Percentiles rank a stretch among this genome's conserved stretches.
Conservation (phyloP, 2,113 vertebrate species). For the Grallaria varia region DNA sequence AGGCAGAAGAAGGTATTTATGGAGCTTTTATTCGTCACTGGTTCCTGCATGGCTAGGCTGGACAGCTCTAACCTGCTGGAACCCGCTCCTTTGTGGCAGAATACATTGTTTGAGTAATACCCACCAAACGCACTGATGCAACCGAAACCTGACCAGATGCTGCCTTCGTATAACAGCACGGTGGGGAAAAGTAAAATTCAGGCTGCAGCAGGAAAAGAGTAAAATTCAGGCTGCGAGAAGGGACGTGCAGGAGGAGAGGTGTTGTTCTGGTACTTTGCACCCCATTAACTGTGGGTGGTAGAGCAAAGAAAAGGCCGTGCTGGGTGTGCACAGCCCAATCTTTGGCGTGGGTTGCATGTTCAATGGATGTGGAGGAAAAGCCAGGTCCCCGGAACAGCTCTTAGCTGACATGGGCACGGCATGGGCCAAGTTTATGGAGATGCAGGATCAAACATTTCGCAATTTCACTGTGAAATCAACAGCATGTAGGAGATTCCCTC, state of each 20-base stretch:
- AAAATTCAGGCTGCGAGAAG: not conserved
- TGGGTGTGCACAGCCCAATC: not conserved
- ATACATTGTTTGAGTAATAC: not conserved
- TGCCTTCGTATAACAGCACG: not conserved
- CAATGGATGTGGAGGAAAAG: not conserved
- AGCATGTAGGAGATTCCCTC: not conserved
- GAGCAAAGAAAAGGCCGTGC: not conserved
- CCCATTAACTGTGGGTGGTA: not conserved
- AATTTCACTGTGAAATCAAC: not conserved
- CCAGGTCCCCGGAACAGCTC: not conserved
- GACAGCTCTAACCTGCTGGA: not conserved
- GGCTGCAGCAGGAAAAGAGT: not conserved
- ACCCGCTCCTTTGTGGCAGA: not conserved
- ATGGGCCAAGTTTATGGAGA: not conserved
- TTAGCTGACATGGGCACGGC: not conserved
- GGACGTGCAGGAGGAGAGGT: not conserved
- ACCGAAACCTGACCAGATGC: not conserved
- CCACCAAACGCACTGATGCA: not conserved
- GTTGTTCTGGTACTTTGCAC: not conserved
- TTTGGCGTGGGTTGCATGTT: rapidly evolving
- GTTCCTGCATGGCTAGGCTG: not conserved
- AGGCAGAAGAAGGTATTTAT: not conserved
- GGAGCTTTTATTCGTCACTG: not conserved
- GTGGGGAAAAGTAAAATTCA: not conserved
- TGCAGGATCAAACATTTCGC: not conserved